phyloP scores from a whole-genome alignment of 2,113 vertebrate genomes.

The Castor canadensis region DNA sequence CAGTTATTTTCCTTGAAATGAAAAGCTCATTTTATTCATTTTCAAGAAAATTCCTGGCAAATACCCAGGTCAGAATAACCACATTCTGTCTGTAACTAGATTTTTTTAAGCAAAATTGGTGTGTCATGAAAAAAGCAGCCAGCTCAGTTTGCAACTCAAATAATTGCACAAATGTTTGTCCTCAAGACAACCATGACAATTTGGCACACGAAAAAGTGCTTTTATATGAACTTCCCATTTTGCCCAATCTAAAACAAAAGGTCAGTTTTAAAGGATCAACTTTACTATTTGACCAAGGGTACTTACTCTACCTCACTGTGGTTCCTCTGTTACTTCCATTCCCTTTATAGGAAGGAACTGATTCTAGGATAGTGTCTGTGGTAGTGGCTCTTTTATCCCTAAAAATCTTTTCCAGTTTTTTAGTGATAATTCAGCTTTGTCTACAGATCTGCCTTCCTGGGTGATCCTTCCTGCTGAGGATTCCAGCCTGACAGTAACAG shows the following conservation, averaged over 20 bases:
- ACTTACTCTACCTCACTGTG: not conserved
- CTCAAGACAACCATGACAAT: not conserved
- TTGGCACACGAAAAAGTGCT: not conserved
- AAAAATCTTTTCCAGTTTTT: not conserved
- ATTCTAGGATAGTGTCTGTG: not conserved
- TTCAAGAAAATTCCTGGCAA: conserved; percentile 10
- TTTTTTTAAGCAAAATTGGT: not conserved
- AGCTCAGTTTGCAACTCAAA: not conserved
- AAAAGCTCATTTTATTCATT: not conserved
- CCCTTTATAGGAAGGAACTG: not conserved
- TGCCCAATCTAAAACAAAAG: not conserved
- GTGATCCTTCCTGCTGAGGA: not conserved
- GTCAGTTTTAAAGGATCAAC: not conserved
- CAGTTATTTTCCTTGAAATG: not conserved
- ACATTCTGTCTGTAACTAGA: not conserved
- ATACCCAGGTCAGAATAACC: conserved; percentile 3
- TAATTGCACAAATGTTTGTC: not conserved
- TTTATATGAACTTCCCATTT: not conserved
- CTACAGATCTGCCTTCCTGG: not conserved
- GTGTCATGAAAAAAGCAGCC: not conserved
- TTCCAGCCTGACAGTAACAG: not conserved
- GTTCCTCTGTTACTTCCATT: not conserved
- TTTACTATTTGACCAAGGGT: not conserved
- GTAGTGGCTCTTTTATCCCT: not conserved
- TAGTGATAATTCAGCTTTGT: not conserved